Percentiles rank a stretch among this genome's conserved stretches.
Evolutionary conservation across 2,888 invertebrate species (phyloP).

Genomic region (Mesorhabditis belari): DNA sequence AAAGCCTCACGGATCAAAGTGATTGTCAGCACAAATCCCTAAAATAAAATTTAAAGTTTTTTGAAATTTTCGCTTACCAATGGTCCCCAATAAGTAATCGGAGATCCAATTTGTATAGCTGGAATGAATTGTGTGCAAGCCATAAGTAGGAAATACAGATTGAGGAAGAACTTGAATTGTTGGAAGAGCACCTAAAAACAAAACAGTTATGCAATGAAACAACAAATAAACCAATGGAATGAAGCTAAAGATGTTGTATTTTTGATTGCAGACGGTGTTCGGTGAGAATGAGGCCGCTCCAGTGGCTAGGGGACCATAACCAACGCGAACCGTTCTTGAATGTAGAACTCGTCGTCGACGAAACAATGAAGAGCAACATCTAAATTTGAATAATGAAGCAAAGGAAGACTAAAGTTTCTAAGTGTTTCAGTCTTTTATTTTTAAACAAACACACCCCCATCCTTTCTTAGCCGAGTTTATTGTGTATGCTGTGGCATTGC

Average conservation of each 20-base stretch:
- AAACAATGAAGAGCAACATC: constrained; percentile 48
- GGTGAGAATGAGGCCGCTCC: constrained; percentile 54
- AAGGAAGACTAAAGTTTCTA: no score
- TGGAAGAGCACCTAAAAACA: constrained; percentile 77
- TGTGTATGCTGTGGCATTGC: neutral
- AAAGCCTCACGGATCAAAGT: constrained; percentile 92
- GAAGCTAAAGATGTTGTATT: constrained; percentile 73
- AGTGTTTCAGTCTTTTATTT: no score
- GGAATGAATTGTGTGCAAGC: constrained; percentile 95
- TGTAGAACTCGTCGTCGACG: constrained; percentile 43
- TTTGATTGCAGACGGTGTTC: constrained; percentile 93
- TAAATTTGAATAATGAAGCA: no score
- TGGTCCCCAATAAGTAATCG: constrained; percentile 99
- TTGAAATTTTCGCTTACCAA: constrained; percentile 58
- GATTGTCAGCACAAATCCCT: constrained; percentile 87
- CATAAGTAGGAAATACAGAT: constrained; percentile 95
- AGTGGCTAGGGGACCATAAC: constrained; percentile 38
- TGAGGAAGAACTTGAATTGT: constrained; percentile 97
- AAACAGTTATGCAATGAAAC: neutral
- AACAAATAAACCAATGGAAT: constrained; percentile 60
- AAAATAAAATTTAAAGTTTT: constrained; percentile 20
- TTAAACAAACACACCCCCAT: no score
- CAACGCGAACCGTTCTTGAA: constrained; percentile 50
- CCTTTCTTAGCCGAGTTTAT: neutral
- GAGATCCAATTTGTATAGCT: constrained; percentile 86